phyloP scores from a whole-genome alignment of 2,888 invertebrate species.

The Drosophila borealis region DNA sequence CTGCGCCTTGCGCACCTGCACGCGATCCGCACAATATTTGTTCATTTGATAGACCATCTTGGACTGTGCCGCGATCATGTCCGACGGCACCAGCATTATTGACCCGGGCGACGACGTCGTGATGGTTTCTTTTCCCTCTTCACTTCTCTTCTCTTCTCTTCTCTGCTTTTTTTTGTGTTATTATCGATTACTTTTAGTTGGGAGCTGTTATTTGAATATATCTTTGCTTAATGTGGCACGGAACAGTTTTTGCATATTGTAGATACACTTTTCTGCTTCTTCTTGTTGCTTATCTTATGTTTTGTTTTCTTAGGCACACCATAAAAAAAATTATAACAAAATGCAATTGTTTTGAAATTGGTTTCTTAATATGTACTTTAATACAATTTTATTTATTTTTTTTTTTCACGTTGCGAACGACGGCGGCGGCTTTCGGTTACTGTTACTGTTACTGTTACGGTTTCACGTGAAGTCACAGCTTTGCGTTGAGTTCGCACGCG shows the following conservation, averaged over 20 bases:
- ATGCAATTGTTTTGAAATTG: slow-evolving; percentile 30
- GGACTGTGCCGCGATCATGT: slow-evolving; percentile 97
- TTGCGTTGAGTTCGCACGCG: slow-evolving; percentile 46
- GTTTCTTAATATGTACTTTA: neutral
- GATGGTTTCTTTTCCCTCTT: slow-evolving; percentile 7
- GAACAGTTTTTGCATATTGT: slow-evolving; percentile 30
- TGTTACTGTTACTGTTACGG: slow-evolving; percentile 24
- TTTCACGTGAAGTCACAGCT: slow-evolving; percentile 39
- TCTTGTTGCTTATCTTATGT: slow-evolving; percentile 4
- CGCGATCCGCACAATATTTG: slow-evolving; percentile 96
- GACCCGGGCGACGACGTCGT: slow-evolving; percentile 63
- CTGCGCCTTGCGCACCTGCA: slow-evolving; percentile 93
- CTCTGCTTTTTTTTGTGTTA: neutral
- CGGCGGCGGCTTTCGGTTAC: slow-evolving; percentile 20
- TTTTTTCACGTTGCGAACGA: slow-evolving; percentile 14
- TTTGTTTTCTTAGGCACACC: slow-evolving; percentile 16
- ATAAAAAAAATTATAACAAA: slow-evolving; percentile 46
- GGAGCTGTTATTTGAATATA: slow-evolving; percentile 7
- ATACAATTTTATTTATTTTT: neutral
- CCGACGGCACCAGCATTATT: slow-evolving; percentile 95
- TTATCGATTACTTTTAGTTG: slow-evolving; percentile 10
- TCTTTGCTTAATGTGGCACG: slow-evolving; percentile 5
- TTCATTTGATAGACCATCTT: slow-evolving; percentile 98
- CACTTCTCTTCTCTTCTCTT: neutral
- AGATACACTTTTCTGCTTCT: slow-evolving; percentile 26